Conservation (phyloP, 2,888 invertebrate genomes). For the Phania funesta region DNA sequence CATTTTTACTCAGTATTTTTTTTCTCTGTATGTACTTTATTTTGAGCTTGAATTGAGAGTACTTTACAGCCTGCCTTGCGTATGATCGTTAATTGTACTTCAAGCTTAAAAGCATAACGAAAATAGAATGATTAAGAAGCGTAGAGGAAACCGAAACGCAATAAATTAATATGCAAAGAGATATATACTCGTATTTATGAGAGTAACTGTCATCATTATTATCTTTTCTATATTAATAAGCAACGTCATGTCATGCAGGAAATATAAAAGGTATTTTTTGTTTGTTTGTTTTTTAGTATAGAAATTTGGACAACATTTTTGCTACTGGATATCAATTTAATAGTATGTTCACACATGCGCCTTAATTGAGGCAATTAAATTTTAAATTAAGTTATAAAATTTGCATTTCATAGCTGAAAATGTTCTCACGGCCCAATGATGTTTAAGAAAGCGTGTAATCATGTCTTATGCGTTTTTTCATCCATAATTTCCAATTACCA, state of each 20-base stretch:
- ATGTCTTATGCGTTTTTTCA: too few species aligned
- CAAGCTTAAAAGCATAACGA: neutral
- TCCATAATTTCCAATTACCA: too few species aligned
- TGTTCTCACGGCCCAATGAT: too few species aligned
- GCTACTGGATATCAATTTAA: too few species aligned
- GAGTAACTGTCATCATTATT: conserved; percentile 29
- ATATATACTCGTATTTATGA: conserved; percentile 51
- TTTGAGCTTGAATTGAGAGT: conserved; percentile 58
- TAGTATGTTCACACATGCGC: too few species aligned
- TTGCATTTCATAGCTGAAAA: too few species aligned
- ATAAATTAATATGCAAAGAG: conserved; percentile 12
- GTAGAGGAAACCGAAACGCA: neutral
- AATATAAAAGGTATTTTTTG: neutral
- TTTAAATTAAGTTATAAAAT: too few species aligned
- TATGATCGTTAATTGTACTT: conserved; percentile 19
- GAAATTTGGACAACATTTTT: too few species aligned
- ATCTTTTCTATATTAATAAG: neutral
- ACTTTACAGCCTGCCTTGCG: conserved; percentile 37
- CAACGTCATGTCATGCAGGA: neutral
- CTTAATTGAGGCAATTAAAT: too few species aligned
- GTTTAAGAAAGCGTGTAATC: too few species aligned
- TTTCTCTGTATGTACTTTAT: conserved; percentile 27
- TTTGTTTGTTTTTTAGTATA: too few species aligned
- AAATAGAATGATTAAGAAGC: neutral
- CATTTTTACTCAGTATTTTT: too few species aligned